Base-by-base conservation (phyloP, 2,797 vertebrate species). In the Aldrovandia affinis region DNA sequence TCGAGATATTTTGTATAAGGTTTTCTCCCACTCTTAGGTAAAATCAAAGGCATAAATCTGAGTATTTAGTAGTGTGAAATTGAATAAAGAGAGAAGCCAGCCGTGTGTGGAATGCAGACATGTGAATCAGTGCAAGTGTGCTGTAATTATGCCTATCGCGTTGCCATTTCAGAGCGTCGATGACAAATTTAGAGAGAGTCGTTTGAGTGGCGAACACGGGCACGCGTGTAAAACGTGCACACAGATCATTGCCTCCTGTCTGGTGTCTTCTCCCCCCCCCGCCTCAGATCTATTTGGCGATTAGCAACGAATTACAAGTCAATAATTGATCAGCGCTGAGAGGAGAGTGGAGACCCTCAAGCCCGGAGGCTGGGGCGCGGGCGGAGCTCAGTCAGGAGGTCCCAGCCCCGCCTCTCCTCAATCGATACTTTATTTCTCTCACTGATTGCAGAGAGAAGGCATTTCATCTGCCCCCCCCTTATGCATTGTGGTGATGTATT, bases 401-500 rank as follows among this genome's bases (percentile, higher is more conserved):
- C 81, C 78, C 83, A 78, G 81, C 86, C 85, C 89, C 68, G 3
- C 73, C 83, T 86, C 79, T 39, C 63, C 73, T 78, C 86, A 86
- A 92, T 94, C 90, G 89, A 91, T 92, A 87, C 54, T 33, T 36
- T 82, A 82, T 86, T 84, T 80, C 50, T 87, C 78, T 36, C 30
- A 75, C 6, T 88, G 88, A 92, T 91, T 90, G 88, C 83, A 88
- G 83, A 65, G 83, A 25, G 30, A 65, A 63, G 83, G 78, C 59
- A 63, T 79, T 83, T 42, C 68, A 75, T 68, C 79, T 85, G 25
- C 47, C 83, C 81, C 81, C 86, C 85, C 33, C 61, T 70, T 77
- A 75, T 77, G 57, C 81, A 65, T 39, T 10, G 77, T 28, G 14
- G 36, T 36, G 75, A 65, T 79, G 36, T 80, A 84, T 68, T 20